Base-by-base conservation (phyloP, 2,888 invertebrate genomes). In the Drosophila kambysellisi region DNA sequence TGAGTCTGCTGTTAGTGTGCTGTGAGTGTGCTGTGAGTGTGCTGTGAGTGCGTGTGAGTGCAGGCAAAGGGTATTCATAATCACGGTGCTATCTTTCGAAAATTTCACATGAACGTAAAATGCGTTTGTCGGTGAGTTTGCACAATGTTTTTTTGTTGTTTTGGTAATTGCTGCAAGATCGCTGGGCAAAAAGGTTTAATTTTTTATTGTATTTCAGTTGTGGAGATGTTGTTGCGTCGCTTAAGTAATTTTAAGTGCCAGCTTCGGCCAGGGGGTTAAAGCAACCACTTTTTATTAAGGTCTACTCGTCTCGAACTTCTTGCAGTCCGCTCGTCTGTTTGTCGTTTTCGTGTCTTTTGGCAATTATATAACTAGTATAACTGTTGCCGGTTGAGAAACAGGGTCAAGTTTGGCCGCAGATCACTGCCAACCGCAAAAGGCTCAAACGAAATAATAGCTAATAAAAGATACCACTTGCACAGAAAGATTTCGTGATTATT, bases 341-440 rank as follows among this genome's bases (percentile, higher is more conserved):
- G 58, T 51, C 52, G 46, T 56, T 48, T 72, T 71, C 52, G 68
- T 64, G 50, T 69, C 68, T 82, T 69, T 81, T 72, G 74, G 73
- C 90, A 76, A 81, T 84, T 89, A 88, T 85, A 85, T 90, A 85
- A 88, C 82, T 53, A 61, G 15, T 68, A 43, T 51, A 73, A 61
- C 65, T 65, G 72, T 73, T 65, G 52, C 71, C 60, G 46, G 67
- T 53, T 85, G 86, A 60, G 81, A 89, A 85, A 85, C 74, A 85
- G 72, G 85, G 85, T 86, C 85, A 86, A 86, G 85, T 88, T 86
- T 90, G 85, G 81, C 64, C 71, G 71, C 82, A 89, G 81, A 64
- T 81, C 66, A 46, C 59, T 60, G 53, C 39, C 77, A 71, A 62
- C 67, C 67, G 74, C 74, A 81, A 69, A 69, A 52, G 29, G 39